These are phyloP conservation scores for Panagrolaimus sp. DNA, from an alignment of 1,140 invertebrate genomes.

Conservation along the genomic window DNA sequence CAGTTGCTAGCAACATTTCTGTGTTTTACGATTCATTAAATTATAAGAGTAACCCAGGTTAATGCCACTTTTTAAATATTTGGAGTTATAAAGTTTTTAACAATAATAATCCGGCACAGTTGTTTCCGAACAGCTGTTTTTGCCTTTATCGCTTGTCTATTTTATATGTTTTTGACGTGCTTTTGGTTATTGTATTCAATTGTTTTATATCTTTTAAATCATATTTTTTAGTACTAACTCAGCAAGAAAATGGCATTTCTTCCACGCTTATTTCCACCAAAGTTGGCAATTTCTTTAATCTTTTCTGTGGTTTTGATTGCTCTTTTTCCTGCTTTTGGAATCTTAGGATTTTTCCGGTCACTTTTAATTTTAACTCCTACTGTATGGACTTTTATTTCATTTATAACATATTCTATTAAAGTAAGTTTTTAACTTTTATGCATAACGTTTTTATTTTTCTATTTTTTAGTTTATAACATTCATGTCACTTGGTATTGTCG, in stretches of 20 bases:
- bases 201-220: no score
- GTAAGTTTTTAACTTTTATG: background rate
- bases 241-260: background rate
- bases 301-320: background rate
- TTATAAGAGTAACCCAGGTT: no score
- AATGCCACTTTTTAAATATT: no score
- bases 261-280: background rate
- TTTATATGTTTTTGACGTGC: no score
- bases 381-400: background rate
- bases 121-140: no score
- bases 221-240: no score
- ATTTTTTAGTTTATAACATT: conserved; percentile 10
- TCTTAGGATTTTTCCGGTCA: background rate
- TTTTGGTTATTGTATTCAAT: no score
- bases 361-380: conserved; percentile 1
- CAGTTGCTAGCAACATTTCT: no score
- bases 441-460: background rate
- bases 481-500: background rate
- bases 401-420: conserved; percentile 1
- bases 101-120: no score
- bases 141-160: no score
- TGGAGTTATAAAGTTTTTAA: no score
- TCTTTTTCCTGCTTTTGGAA: background rate
- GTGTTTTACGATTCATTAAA: no score
- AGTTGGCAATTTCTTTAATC: conserved; percentile 7